Evolutionary conservation across 2,113 vertebrate species (phyloP), one percentile per base, ranked within the genome.

Genomic region (Coptodon bakossiorum): DNA sequence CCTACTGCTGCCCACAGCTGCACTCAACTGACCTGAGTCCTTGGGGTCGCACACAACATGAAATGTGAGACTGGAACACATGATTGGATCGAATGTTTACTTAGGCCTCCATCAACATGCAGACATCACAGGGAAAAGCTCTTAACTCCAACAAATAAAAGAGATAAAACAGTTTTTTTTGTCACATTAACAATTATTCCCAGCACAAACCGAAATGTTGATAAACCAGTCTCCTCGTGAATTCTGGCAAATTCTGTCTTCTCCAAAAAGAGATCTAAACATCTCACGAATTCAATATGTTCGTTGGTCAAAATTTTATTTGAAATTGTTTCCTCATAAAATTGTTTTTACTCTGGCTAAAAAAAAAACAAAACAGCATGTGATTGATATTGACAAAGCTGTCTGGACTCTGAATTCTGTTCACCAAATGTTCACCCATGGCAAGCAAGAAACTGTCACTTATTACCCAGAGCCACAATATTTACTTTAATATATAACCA

Each of bases 61-160:
- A 89, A 86, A 92, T 52, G 86, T 88, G 90, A 86, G 66, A 63
- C 48, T 10, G 40, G 71, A 87, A 90, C 87, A 88, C 90, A 86
- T 52, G 59, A 88, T 10, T 9, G 48, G 34, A 61, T 19, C 8
- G 3, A 45, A 9, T 90, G 83, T 87, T 92, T 86, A 27, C 56
- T 82, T 17, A 27, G 54, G 34, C 53, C 52, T 84, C 7, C 3
- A 82, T 85, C 61, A 80, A 84, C 22, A 45, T 43, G 66, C 27
- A n/a, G 43, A n/a, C 36, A 38, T 71, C 6, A 7, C 40, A 76
- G 52, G 82, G 22, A 81, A 88, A 63, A 40, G 6, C 6, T 0
- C 6, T 19, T 10, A 17, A 31, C 45, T 48, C 38, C 19, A 81
- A 81, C 27, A 52, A 16, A 19, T 24, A 8, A 24, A 29, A 76